Evolutionary conservation across 2,797 vertebrate species (phyloP).

Genomic region (Lacerta bilineata): DNA sequence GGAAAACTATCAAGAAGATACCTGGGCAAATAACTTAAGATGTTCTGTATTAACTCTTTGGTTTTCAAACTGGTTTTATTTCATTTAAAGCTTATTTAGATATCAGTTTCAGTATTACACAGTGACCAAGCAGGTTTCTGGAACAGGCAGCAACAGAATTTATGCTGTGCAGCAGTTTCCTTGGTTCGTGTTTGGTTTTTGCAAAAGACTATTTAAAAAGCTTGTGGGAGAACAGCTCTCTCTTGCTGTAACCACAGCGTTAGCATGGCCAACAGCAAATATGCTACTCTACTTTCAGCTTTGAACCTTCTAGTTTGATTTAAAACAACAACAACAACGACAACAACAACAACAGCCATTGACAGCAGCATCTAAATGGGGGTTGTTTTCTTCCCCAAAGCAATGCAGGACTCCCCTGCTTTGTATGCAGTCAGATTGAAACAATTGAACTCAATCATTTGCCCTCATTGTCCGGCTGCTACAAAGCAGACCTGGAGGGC

Average conservation of each 20-base stretch:
- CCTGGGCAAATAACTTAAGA: background rate
- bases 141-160: background rate
- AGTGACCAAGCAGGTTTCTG: background rate
- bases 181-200: background rate
- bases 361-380: background rate
- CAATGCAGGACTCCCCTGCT: background rate
- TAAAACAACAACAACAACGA: background rate
- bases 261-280: background rate
- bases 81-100: background rate
- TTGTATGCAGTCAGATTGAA: background rate
- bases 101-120: background rate
- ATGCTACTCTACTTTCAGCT: background rate
- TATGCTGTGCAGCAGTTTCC: background rate
- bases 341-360: background rate
- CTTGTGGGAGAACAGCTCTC: background rate
- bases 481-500: background rate
- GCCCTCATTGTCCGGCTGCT: background rate
- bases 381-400: background rate
- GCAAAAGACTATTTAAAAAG: background rate
- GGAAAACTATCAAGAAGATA: background rate
- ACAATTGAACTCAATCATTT: background rate
- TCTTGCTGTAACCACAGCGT: background rate
- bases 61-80: conserved; percentile 17
- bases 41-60: background rate
- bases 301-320: background rate